Evolutionary conservation across 92 coral and sea anemone genomes (phyloP), one percentile per base, ranked within the genome.

Genomic region (Zoanthus gigantus): DNA sequence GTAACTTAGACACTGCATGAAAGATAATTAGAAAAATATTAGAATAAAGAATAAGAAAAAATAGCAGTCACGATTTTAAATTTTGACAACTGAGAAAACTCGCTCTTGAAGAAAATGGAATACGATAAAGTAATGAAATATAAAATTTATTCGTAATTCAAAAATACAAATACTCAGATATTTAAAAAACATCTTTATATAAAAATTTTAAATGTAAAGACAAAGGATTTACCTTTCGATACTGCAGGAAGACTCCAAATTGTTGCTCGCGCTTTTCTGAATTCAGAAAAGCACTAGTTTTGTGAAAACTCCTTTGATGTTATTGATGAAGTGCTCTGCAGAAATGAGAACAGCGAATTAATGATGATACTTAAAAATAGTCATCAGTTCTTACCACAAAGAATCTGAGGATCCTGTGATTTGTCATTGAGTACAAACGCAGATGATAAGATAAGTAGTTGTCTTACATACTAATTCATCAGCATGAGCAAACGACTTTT

Each of bases 1-100:
- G 45, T 65, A 65, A 80, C 60, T 81, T 79, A 58, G 29, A 45
- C 18, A 81, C 52, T 63, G 74, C 56, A 63, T 42, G 63, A 81
- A 66, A 46, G 13, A 81, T 66, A 63, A 66, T 63, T 71, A 47
- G 67, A 63, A 65, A 58, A 79, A 53, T 44, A 66, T 63, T 71
- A 47, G 67, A 63, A 65, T 54, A 79, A 53, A 44, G 50, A 76
- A 76, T 76, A 76, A 52, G 15, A 5, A 4, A 60, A 60, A 60
- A 13, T 14, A 60, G 6, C 66, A 63, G n/a, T n/a, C 69, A 63
- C 29, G 69, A 16, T 17, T 63, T 18, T 17, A 8, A n/a, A 63
- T 16, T 17, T 32, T 73, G 45, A 72, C 34, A 72, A 12, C 76
- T 45, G 2, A 71, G 2, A 14, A 15, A 8, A 37, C 42, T 37